Percentiles rank a stretch among this genome's conserved stretches.
These are phyloP conservation scores for Pristionchus mayeri DNA, from an alignment of 2,888 invertebrate genomes.

Conservation along the genomic window DNA sequence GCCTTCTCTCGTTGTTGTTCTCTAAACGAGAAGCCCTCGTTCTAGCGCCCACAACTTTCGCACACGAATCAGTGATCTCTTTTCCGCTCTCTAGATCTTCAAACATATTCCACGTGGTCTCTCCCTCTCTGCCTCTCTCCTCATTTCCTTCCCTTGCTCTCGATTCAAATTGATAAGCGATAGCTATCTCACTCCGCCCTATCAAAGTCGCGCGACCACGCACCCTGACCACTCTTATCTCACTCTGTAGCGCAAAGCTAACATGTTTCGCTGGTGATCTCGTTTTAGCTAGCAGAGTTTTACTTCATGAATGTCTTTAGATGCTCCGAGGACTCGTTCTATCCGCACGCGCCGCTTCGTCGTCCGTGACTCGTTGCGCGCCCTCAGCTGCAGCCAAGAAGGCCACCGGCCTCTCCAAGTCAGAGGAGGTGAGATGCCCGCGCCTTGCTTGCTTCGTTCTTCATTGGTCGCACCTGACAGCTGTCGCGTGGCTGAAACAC, in stretches of 20 bases:
- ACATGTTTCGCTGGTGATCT: neutral
- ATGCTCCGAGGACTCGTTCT: constrained; percentile 43
- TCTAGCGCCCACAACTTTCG: constrained; percentile 5
- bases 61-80: constrained; percentile 8
- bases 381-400: neutral
- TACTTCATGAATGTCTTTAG: neutral
- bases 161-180: neutral
- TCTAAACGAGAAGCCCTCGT: neutral
- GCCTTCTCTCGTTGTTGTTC: neutral
- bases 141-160: neutral
- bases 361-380: constrained; percentile 24
- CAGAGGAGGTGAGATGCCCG: constrained; percentile 1
- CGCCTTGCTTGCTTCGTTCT: neutral
- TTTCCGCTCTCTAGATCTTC: constrained; percentile 1
- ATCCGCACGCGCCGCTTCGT: constrained; percentile 40
- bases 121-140: constrained; percentile 21
- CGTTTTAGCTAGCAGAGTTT: too few species aligned
- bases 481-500: neutral
- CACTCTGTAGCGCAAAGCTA: neutral
- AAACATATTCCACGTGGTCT: neutral
- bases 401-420: constrained; percentile 34
- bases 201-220: constrained; percentile 16
- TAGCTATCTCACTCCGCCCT: constrained; percentile 36
- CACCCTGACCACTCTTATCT: constrained; percentile 16
- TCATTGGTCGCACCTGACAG: neutral